These are phyloP conservation scores for Zoanthus solanderi DNA, from an alignment of 92 coral and sea anemone genomes.

Conservation along the genomic window DNA sequence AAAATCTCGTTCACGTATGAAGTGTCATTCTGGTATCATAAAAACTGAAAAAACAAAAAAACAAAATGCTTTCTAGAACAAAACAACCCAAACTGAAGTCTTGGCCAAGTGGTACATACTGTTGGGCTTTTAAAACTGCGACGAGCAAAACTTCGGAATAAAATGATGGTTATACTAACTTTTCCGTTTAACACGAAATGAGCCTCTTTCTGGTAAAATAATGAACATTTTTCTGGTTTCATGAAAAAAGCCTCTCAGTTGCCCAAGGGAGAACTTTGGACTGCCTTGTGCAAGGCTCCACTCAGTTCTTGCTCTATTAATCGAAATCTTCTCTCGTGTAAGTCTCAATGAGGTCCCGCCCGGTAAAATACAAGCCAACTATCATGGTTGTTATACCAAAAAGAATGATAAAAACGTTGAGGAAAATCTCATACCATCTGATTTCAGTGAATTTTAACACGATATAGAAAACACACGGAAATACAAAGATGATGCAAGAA, in stretches of 20 bases:
- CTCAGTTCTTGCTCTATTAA: neutral
- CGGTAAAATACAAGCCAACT: constrained; percentile 68
- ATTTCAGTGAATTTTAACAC: constrained; percentile 69
- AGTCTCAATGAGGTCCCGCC: constrained; percentile 50
- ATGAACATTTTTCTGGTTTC: neutral
- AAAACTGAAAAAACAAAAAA: too few relatives aligned
- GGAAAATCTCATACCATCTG: constrained; percentile 67
- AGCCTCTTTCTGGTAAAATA: too few relatives aligned
- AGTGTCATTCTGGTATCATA: too few relatives aligned
- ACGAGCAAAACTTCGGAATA: too few relatives aligned
- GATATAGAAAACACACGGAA: constrained; percentile 80
- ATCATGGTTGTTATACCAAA: constrained; percentile 75
- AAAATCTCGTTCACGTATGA: too few relatives aligned
- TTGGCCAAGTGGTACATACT: too few relatives aligned
- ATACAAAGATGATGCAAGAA: constrained; percentile 73
- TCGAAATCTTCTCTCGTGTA: constrained; percentile 35
- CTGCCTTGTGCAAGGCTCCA: neutral
- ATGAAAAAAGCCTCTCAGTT: neutral
- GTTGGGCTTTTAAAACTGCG: too few relatives aligned
- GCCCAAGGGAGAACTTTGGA: neutral
- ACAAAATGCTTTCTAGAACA: too few relatives aligned
- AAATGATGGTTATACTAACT: too few relatives aligned
- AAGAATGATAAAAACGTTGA: constrained; percentile 68
- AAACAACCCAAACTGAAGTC: too few relatives aligned
- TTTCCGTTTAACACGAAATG: too few relatives aligned